Base-by-base conservation (phyloP, 2,797 vertebrate species). In the Microtus obscurus region DNA sequence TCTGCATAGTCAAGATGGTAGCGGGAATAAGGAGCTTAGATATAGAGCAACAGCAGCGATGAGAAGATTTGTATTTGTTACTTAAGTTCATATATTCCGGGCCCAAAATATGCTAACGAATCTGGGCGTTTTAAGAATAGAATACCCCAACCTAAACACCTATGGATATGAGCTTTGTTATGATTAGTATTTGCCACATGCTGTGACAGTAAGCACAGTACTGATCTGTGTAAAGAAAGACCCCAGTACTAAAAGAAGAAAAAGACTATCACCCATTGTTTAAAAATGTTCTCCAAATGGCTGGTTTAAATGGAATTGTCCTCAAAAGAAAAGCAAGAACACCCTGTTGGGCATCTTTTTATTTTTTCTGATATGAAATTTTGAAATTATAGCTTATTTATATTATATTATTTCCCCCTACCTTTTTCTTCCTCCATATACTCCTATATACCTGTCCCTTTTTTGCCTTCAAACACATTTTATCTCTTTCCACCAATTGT, bases 1-100 rank as follows among this genome's bases (percentile, higher is more conserved):
- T 12, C 56, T 27, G 43, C 10, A 13, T 27, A 17, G 3, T 80
- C 1, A 34, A 25, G 48, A 43, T 17, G 12, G 13, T 19, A 1
- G 23, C 13, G 1, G 16, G 12, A 7, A 87, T 9, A 1, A 16
- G n/a, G 31, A 43, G 0, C 4, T 34, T 6, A n/a, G 2, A 69
- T 23, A 29, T 16, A 40, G 27, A 83, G 8, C 11, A 8, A 2
- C 0, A 6, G 23, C 31, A 37, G 14, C 51, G 6, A 31, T 4
- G 3, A 51, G 56, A 0, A 1, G 13, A 43, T 23, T 77, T 23
- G 51, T 27, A 23, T 90, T 90, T 5, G 37, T 3, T 74, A 56
- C 0, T 87, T 83, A 59, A 45, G 10, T 12, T 51, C 53, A 43
- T 12, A 13, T 25, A 1, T 77, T 63, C 27, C 51, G 1, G 11